Evolutionary conservation across 2,888 invertebrate genomes (phyloP).

Genomic region (Andrena flavipes): DNA sequence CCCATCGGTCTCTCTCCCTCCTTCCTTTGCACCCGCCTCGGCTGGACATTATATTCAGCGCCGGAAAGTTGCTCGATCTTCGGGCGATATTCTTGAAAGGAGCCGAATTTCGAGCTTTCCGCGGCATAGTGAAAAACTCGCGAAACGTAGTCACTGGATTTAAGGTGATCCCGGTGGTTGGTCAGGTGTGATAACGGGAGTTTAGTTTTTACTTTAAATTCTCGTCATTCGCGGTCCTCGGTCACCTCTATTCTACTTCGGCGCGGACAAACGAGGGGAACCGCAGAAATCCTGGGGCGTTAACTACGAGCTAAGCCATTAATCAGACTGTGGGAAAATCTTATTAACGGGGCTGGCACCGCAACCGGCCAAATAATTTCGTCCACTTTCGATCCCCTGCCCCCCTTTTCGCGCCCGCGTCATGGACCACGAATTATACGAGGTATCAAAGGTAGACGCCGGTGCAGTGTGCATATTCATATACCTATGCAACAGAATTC

Average conservation of each 20-base stretch:
- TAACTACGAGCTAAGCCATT: neutral
- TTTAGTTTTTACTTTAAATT: too few species aligned
- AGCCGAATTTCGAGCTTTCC: neutral
- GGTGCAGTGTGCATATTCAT: slow-evolving; percentile 50
- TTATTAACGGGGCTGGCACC: slow-evolving; percentile 3
- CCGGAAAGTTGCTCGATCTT: slow-evolving; percentile 21
- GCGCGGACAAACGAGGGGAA: neutral
- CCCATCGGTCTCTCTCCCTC: slow-evolving; percentile 24
- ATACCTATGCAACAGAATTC: slow-evolving; percentile 41
- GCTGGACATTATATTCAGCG: slow-evolving; percentile 4
- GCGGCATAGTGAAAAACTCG: neutral
- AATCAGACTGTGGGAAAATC: slow-evolving; percentile 13
- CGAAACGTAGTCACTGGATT: neutral
- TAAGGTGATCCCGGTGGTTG: too few species aligned
- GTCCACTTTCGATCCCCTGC: slow-evolving; percentile 16
- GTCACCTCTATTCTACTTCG: too few species aligned
- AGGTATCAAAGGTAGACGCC: slow-evolving; percentile 36
- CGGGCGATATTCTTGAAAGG: slow-evolving; percentile 20
- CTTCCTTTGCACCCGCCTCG: slow-evolving; percentile 3
- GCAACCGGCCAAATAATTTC: slow-evolving; percentile 11
- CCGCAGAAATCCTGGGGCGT: slow-evolving; percentile 7
- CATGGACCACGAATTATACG: slow-evolving; percentile 23
- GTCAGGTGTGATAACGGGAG: too few species aligned
- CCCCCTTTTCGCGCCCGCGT: neutral
- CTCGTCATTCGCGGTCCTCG: too few species aligned